Evolutionary conservation across 2,797 vertebrate species (phyloP), one percentile per base, ranked within the genome.

Genomic region (Cryptoblepharus egeriae): DNA sequence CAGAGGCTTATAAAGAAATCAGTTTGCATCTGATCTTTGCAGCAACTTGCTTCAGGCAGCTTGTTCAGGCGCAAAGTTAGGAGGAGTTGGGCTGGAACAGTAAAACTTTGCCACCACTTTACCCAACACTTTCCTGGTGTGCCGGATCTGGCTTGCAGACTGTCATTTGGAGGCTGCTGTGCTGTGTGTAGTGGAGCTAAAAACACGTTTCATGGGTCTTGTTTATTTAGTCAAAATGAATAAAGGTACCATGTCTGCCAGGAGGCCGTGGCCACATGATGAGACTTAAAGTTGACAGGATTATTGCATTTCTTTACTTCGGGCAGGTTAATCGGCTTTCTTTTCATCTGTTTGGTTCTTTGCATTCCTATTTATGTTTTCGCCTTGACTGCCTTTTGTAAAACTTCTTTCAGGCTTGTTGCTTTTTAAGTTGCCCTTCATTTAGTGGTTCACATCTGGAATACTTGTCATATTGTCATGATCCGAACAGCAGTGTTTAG

Each of bases 321-420:
- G 70, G 52, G 39, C 24, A 32, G 11, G 30, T 75, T 88, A 49
- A 80, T 82, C 52, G 52, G 52, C 12, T 86, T 35, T 86, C 52
- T 77, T 26, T 12, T 45, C 9, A 32, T 39, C 32, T 68, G 28
- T 11, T 72, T 80, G 55, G 7, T 24, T 5, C 15, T 78, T 75
- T 37, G 30, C 42, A 37, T 45, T 64, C 5, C 18, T 57, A 20
- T 37, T 37, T 55, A 45, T 78, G n/a, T 78, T 78, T 78, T 67
- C 57, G 32, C 45, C 76, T 75, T 45, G 74, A 45, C 45, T 79
- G 30, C 65, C 76, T 68, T 55, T 57, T 78, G 37, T 60, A 8
- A 73, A 12, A 76, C 39, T 61, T 42, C n/a, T 42, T 76, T n/a
- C 60, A 76, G 15, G 32, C 11, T 75, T n/a, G 16, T n/a, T 61